These are phyloP conservation scores for Aporophyla nigra DNA, from an alignment of 2,888 invertebrate species.

Conservation along the genomic window DNA sequence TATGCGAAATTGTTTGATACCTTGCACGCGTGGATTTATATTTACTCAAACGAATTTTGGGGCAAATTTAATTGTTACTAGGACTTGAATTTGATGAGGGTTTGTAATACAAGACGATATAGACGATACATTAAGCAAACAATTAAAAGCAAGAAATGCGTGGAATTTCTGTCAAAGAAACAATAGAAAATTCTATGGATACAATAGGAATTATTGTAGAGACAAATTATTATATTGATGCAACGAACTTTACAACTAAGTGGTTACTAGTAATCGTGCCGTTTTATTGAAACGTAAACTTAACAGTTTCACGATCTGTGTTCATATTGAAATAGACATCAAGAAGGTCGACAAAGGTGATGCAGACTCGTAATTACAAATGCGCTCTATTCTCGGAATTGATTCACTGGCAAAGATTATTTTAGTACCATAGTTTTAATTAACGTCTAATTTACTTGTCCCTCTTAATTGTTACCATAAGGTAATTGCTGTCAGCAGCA, in stretches of 20 bases:
- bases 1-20: slow-evolving; percentile 54
- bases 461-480: slow-evolving; percentile 14
- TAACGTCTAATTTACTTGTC: slow-evolving; percentile 10
- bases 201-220: slow-evolving; percentile 7
- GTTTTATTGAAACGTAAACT: slow-evolving; percentile 5
- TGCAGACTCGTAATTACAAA: slow-evolving; percentile 10
- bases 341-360: slow-evolving; percentile 31
- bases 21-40: slow-evolving; percentile 49
- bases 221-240: neutral
- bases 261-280: neutral
- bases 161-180: slow-evolving; percentile 1
- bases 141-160: neutral
- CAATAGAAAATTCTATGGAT: neutral
- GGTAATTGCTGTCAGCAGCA: neutral
- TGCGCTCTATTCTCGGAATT: neutral
- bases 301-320: neutral
- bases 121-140: neutral
- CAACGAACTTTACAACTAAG: neutral
- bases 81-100: neutral
- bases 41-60: slow-evolving; percentile 31
- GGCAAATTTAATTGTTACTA: slow-evolving; percentile 16
- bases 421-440: slow-evolving; percentile 15
- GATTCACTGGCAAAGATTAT: neutral
- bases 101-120: neutral
- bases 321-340: slow-evolving; percentile 22